Evolutionary conservation across 2,888 invertebrate genomes (phyloP), one percentile per base, ranked within the genome.

Genomic region (Tineola bisselliella): DNA sequence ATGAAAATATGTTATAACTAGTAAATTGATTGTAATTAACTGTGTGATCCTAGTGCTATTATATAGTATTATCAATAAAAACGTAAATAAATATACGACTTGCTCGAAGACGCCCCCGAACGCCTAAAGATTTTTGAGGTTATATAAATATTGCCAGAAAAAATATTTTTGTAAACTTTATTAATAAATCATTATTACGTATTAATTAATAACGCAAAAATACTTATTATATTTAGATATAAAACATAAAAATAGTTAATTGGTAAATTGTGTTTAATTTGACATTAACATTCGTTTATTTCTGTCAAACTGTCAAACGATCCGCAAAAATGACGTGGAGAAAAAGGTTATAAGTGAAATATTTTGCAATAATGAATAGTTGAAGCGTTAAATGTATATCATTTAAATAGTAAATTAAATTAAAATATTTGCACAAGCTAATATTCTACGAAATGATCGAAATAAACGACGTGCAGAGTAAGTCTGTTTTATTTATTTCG

Each of bases 401-500:
- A 62, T 61, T 44, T 33, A n/a, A n/a, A n/a, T n/a, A n/a, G n/a
- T 57, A 61, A 48, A 15, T 48, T n/a, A n/a, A n/a, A 48, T 48
- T 48, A 48, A 48, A 48, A n/a, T 43, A 43, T 12, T 17, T 48
- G 15, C 13, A 15, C 15, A n/a, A 58, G 60, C 60, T 61, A 68
- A 64, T 68, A 68, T 61, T 59, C 58, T 64, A 63, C 70, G 89
- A 79, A 72, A 95, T 95, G 94, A 93, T 95, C 76, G 93, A 94
- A 79, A 91, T 94, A 71, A 91, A 93, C 65, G 94, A 95, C 72
- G 90, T 92, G 30, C 94, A 95, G 84, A 95, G 94, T 94, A 86
- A 90, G 92, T 89, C 69, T 62, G 10, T 12, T 38, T 38, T 38
- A 38, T 38, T 38, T 38, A 10, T 25, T 4, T 4, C 25, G 25